These are phyloP conservation scores for Natrix natrix DNA, from an alignment of 2,797 vertebrate species.

Conservation along the genomic window DNA sequence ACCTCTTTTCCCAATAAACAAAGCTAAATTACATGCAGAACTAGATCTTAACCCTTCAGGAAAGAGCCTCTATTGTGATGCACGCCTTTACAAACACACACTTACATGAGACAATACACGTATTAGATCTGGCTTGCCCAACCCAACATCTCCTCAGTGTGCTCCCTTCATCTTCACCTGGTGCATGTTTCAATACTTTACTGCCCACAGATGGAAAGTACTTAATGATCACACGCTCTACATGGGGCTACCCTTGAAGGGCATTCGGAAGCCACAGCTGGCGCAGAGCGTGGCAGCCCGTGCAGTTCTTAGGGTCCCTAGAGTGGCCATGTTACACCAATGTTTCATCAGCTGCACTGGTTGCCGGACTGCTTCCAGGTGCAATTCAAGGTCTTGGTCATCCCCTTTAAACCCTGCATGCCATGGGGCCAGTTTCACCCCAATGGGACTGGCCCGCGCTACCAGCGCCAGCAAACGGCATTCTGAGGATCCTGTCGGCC, in stretches of 20 bases:
- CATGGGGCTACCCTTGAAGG: background rate
- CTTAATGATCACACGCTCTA: background rate
- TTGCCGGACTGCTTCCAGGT: background rate
- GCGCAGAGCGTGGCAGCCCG: rapidly evolving
- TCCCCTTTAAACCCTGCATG: background rate
- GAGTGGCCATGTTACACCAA: background rate
- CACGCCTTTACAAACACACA: background rate
- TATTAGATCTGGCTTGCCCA: background rate
- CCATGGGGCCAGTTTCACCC: background rate
- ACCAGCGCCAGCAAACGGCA: background rate
- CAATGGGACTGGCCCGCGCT: background rate
- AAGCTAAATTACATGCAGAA: background rate
- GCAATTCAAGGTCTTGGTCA: background rate
- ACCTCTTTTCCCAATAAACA: background rate
- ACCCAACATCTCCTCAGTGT: background rate
- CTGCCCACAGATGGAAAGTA: background rate
- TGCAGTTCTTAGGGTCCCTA: background rate
- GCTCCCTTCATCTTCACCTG: background rate
- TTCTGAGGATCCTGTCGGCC: background rate
- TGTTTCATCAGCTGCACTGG: background rate
- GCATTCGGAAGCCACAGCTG: background rate
- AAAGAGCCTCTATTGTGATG: background rate
- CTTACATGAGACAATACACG: background rate
- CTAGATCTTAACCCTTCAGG: background rate
- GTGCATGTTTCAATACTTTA: background rate